Conservation (phyloP, 2,113 vertebrate species). For the Scytalopus superciliaris region DNA sequence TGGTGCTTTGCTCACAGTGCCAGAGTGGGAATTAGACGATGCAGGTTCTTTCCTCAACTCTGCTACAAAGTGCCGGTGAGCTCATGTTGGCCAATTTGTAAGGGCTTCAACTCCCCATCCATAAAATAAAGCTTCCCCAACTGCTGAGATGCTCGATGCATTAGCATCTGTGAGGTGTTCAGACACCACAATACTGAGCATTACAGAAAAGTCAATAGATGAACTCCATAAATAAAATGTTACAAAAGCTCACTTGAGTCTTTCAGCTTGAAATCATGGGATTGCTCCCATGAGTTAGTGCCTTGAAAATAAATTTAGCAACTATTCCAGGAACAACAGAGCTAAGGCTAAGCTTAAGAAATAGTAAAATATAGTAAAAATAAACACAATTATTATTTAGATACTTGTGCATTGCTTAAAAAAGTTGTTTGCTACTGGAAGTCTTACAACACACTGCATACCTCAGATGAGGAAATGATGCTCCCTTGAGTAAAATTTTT, state of each 20-base stretch:
- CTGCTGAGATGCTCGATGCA: not conserved
- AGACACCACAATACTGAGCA: not conserved
- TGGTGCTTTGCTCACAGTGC: not conserved
- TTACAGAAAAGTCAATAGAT: constrained; percentile 26
- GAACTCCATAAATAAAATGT: constrained; percentile 38
- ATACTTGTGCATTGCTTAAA: not conserved
- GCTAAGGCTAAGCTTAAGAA: not conserved
- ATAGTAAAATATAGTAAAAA: too few relatives aligned
- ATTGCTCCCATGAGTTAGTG: not conserved
- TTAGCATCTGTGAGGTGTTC: not conserved
- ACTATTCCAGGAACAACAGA: not conserved
- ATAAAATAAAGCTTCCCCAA: not conserved
- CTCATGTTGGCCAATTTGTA: not conserved
- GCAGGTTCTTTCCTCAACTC: not conserved
- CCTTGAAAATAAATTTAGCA: constrained; percentile 9
- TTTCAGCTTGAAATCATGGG: not conserved
- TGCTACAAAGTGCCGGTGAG: not conserved
- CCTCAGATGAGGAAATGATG: not conserved
- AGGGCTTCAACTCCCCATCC: not conserved
- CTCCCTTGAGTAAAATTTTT: not conserved
- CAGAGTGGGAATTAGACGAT: not conserved
- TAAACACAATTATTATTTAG: not conserved
- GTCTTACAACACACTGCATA: not conserved
- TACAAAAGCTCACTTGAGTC: not conserved
- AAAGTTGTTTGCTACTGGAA: not conserved